These are phyloP conservation scores for Cochlearius cochlearius DNA, from an alignment of 2,113 vertebrate genomes.

Conservation along the genomic window DNA sequence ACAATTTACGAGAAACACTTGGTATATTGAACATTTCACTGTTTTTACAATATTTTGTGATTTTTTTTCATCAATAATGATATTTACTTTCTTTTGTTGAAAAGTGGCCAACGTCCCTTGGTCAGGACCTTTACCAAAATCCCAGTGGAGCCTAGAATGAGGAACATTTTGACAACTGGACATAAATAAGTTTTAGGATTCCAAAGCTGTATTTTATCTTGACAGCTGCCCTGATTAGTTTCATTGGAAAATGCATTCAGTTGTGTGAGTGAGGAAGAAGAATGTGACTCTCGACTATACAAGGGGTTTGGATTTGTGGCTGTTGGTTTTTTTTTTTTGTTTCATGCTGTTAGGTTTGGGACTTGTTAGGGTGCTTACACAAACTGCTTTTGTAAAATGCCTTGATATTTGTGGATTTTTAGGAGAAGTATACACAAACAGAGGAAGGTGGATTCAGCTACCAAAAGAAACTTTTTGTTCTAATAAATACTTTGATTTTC, in stretches of 20 bases:
- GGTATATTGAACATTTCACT: background rate
- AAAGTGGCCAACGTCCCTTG: background rate
- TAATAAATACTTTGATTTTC: background rate
- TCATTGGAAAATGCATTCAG: background rate
- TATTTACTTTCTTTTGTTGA: background rate
- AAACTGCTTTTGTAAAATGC: background rate
- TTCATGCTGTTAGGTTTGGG: background rate
- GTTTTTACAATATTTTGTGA: background rate
- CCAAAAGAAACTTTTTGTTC: background rate
- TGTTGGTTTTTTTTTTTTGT: background rate
- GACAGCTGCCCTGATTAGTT: background rate
- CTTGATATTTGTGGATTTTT: background rate
- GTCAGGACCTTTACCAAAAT: background rate
- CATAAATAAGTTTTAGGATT: background rate
- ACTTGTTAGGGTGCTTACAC: background rate
- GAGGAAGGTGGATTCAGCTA: background rate
- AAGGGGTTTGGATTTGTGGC: background rate
- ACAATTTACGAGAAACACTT: background rate
- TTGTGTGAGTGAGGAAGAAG: background rate
- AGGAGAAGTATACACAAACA: background rate
- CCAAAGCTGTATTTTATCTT: background rate
- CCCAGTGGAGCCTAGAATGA: background rate
- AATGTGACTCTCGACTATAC: background rate
- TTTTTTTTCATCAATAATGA: background rate
- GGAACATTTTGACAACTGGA: background rate